phyloP scores from a whole-genome alignment of 2,113 vertebrate species.

The Lycocorax pyrrhopterus region DNA sequence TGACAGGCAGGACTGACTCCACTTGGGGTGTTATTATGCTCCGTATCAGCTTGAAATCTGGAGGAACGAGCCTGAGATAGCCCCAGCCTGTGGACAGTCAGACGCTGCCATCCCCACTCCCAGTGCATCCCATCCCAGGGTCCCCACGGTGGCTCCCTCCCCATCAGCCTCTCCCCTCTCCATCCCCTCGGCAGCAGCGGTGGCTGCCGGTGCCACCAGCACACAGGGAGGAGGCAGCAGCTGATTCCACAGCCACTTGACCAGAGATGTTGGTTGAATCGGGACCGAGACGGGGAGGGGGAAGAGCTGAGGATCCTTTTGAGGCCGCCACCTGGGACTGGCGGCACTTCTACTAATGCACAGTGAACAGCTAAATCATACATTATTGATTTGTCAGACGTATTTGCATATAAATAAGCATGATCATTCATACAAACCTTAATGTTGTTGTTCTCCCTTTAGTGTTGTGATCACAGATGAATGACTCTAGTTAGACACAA shows the following conservation, averaged over 20 bases:
- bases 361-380: slow-evolving; percentile 78
- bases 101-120: neutral
- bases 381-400: slow-evolving; percentile 83
- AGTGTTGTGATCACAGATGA: slow-evolving; percentile 79
- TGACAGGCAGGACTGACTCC: neutral
- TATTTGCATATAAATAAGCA: slow-evolving; percentile 86
- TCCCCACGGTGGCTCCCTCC: accelerated
- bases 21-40: neutral
- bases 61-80: neutral
- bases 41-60: neutral
- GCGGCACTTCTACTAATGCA: slow-evolving; percentile 59
- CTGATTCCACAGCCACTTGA: slow-evolving; percentile 39
- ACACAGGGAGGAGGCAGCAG: neutral
- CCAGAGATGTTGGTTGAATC: neutral
- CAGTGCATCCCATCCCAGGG: neutral
- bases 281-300: neutral
- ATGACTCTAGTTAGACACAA: slow-evolving; percentile 80
- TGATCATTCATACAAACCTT: slow-evolving; percentile 79
- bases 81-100: neutral
- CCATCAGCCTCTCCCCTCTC: neutral
- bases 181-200: neutral
- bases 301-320: slow-evolving; percentile 31
- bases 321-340: slow-evolving; percentile 59
- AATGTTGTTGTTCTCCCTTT: slow-evolving; percentile 75
- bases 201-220: neutral